Conservation (phyloP, 2,888 invertebrate genomes). For the Callinectes sapidus region DNA sequence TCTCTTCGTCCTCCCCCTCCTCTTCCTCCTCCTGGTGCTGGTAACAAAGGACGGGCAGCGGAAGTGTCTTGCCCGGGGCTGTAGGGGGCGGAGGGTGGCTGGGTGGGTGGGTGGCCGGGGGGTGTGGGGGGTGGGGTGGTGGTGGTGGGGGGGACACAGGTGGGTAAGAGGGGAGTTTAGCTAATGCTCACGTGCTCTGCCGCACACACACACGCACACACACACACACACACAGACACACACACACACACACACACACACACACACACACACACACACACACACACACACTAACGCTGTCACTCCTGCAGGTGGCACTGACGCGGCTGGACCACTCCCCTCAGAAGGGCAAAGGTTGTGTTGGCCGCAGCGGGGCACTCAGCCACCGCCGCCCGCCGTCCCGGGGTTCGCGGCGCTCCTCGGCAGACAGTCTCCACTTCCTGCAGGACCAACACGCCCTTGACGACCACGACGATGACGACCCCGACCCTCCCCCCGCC, state of each 20-base stretch:
- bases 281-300: not conserved
- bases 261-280: not conserved
- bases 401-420: constrained; percentile 45
- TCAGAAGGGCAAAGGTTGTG: constrained; percentile 62
- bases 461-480: constrained; percentile 24
- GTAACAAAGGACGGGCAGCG: constrained; percentile 20
- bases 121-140: not conserved
- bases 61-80: constrained; percentile 12
- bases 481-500: too few relatives aligned
- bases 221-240: not conserved
- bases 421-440: constrained; percentile 53
- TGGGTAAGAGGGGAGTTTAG: not conserved
- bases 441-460: constrained; percentile 52
- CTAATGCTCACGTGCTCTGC: not conserved
- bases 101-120: not conserved
- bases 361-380: constrained; percentile 69
- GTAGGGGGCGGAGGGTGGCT: not conserved
- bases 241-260: not conserved
- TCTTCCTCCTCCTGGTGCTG: not conserved
- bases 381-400: constrained; percentile 67
- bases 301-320: constrained; percentile 60
- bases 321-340: constrained; percentile 68
- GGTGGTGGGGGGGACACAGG: not conserved
- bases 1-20: not conserved
- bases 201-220: not conserved